phyloP scores from a whole-genome alignment of 2,797 vertebrate species.

The Tokudaia muenninki region DNA sequence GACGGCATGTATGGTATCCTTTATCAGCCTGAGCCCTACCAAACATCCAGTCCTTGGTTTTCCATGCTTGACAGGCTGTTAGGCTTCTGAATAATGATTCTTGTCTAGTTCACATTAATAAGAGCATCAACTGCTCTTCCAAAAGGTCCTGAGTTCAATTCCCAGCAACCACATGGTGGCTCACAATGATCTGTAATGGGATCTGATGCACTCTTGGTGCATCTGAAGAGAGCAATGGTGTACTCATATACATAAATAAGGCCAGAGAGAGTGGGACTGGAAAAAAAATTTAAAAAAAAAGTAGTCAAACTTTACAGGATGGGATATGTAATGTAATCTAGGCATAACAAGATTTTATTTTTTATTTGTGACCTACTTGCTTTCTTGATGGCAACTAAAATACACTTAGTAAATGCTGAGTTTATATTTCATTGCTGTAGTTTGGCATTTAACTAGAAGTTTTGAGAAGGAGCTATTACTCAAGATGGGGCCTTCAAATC shows the following conservation, averaged over 20 bases:
- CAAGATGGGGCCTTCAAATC: conserved; percentile 36
- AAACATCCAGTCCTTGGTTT: neutral
- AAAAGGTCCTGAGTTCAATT: too few species aligned
- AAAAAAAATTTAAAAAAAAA: neutral
- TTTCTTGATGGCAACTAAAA: conserved; percentile 7
- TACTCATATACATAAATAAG: too few species aligned
- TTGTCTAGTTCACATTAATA: neutral
- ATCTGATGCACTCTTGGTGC: too few species aligned
- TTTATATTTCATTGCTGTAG: neutral
- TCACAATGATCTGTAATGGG: too few species aligned
- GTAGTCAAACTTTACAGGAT: neutral
- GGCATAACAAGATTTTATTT: neutral
- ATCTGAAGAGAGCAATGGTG: too few species aligned
- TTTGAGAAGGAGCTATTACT: conserved; percentile 22
- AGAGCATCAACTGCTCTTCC: too few species aligned
- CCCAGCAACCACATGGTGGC: too few species aligned
- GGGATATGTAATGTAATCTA: neutral
- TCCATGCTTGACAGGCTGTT: neutral
- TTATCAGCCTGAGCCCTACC: conserved; percentile 24
- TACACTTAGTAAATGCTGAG: conserved; percentile 28
- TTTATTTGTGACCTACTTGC: neutral
- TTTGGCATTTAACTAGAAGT: conserved; percentile 39
- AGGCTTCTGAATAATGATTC: neutral
- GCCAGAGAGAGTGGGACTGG: too few species aligned
- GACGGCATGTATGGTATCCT: conserved; percentile 99